Evolutionary conservation across 2,797 vertebrate genomes (phyloP), one percentile per base, ranked within the genome.

Genomic region (Anisognathus igniventris): DNA sequence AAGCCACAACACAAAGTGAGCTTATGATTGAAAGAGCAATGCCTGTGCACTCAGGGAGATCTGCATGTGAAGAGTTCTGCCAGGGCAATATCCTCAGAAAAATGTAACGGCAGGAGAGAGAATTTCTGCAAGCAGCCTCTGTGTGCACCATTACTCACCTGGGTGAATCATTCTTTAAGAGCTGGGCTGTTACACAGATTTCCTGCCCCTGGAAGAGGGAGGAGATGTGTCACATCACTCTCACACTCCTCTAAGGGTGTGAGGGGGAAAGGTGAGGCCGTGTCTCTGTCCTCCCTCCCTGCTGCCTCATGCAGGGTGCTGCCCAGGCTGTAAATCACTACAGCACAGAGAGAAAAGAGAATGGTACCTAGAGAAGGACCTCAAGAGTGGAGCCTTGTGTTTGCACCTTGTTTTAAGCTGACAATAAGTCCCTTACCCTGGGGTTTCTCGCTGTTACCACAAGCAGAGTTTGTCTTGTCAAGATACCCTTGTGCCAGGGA

Each of bases 351-450:
- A 20, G 44, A 64, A 68, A 64, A 66, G 22, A 33, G 33, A 33
- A 2, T 3, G 24, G 54, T 30, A 22, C 27, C 21, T 40, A 20
- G 9, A 82, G 16, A 72, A 2, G 27, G 7, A 56, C 16, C 15
- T 58, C 35, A 1, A 1, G 37, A 47, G 8, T 10, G 57, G 23
- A 61, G 17, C 12, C 62, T 61, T 58, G 23, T 14, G 20, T 76
- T 44, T 78, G 10, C 15, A 25, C n/a, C 33, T 57, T 30, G 14
- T 35, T 85, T 81, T 60, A 40, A 66, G 3, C 24, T 66, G 27
- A 14, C 2, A 3, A 10, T 27, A 57, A 64, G 2, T 22, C 4
- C 4, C 15, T 40, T 9, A 25, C 2, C 5, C 3, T 12, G 25
- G 18, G 12, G 4, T 37, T 58, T 76, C 48, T 70, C 4, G 1